Base-by-base conservation (phyloP, 2,113 vertebrate genomes). In the Cyphomyrus plagiostoma region DNA sequence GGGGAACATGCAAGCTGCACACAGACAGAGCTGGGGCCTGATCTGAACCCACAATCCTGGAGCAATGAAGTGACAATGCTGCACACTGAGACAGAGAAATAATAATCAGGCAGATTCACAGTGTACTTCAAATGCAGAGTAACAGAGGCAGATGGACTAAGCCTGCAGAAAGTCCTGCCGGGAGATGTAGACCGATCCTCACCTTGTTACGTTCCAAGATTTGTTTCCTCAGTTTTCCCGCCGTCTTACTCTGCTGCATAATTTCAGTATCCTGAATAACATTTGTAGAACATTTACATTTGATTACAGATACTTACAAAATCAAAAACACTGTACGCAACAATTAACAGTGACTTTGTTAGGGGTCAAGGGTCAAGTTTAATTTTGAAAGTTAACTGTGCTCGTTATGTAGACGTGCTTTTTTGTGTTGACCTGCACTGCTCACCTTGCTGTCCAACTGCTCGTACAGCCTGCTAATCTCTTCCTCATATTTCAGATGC, bases 181-280 rank as follows among this genome's bases (percentile, higher is more conserved):
- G 39, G 83, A 49, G 8, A 58, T 89, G 58, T 49, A 30, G 46
- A 70, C 13, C 0, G 42, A 46, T 85, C 80, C 66, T 91, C 94
- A 98, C 97, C 96, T 98, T 97, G n/a, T 98, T 97, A 93, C 98
- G 97, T 62, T 98, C 97, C 95, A 98, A 62, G 97, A 98, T 98
- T 92, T 98, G 97, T 91, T 97, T 95, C 92, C 97, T 97, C 85
- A 98, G 96, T 91, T 98, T 97, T 94, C 98, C 97, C 89, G 96
- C 96, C 91, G 98, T 90, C 88, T 98, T 97, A 92, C 97, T 97
- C 91, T 98, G 97, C 93, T 98, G 97, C 92, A 97, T 98, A 92
- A 98, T 98, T 92, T 98, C 97, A 58, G 98, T 97, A 50, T 97
- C 97, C 97, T 98, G 52, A 52, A 80, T 35, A 52, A 7, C 49